A percentile compares a stretch with the other conserved stretches of the same genome.
phyloP scores from a whole-genome alignment of 2,113 vertebrate genomes.

The Charina bottae region DNA sequence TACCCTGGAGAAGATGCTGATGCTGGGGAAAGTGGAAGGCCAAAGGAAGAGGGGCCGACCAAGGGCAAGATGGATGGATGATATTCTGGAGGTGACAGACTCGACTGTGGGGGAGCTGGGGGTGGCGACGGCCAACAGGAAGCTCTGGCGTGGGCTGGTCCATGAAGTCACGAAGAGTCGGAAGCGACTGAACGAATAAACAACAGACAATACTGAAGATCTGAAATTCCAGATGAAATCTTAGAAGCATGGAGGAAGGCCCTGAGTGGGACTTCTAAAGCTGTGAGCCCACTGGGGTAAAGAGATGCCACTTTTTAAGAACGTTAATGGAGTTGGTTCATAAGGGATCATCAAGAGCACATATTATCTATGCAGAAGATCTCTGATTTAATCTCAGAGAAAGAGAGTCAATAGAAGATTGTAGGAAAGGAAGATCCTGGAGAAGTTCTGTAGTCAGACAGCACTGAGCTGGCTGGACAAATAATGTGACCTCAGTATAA shows the following conservation, averaged over 20 bases:
- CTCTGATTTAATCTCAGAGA: neutral
- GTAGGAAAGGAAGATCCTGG: neutral
- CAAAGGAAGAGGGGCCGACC: too few species aligned
- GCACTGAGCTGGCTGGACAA: neutral
- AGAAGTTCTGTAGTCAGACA: neutral
- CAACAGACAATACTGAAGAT: neutral
- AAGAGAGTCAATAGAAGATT: neutral
- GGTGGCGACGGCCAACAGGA: too few species aligned
- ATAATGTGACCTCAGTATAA: neutral
- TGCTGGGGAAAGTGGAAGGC: too few species aligned
- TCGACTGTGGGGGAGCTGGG: too few species aligned
- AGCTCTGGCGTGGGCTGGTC: too few species aligned
- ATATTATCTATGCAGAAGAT: neutral
- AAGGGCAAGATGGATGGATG: too few species aligned
- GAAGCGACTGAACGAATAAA: too few species aligned
- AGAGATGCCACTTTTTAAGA: neutral
- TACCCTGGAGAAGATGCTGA: too few species aligned
- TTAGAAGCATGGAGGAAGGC: neutral
- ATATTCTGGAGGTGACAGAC: too few species aligned
- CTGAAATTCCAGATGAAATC: neutral
- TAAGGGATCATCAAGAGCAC: neutral
- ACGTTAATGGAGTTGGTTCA: too few species aligned
- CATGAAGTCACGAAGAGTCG: too few species aligned
- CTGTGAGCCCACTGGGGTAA: too few species aligned
- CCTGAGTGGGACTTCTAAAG: neutral